phyloP scores from a whole-genome alignment of 2,888 invertebrate species.

The Epinotia ramella region DNA sequence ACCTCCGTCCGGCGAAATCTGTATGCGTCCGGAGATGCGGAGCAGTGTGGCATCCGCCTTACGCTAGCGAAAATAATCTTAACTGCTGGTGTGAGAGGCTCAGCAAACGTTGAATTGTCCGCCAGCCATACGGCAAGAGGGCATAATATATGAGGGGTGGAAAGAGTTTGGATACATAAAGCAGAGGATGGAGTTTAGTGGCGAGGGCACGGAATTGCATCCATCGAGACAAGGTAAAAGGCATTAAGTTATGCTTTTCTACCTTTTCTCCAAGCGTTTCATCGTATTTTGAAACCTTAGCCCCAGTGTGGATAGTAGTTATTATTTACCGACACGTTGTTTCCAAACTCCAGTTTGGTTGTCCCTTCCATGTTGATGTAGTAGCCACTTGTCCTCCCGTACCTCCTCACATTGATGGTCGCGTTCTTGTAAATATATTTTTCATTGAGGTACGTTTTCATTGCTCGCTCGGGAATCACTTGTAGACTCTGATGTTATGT shows the following conservation, averaged over 20 bases:
- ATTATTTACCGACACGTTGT: constrained; percentile 28
- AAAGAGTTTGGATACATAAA: too few relatives aligned
- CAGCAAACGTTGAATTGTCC: too few relatives aligned
- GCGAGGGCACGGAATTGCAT: not conserved
- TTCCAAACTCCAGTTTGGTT: constrained; percentile 7
- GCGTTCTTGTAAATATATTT: constrained; percentile 21
- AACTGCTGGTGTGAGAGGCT: too few relatives aligned
- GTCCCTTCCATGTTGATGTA: constrained; percentile 19
- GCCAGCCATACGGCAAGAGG: too few relatives aligned
- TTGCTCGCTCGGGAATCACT: constrained; percentile 33
- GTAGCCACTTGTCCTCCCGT: constrained; percentile 35
- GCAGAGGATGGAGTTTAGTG: too few relatives aligned
- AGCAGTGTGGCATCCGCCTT: too few relatives aligned
- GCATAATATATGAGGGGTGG: too few relatives aligned
- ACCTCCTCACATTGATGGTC: constrained; percentile 12
- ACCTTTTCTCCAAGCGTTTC: not conserved
- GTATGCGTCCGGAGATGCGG: too few relatives aligned
- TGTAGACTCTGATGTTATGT: constrained; percentile 13
- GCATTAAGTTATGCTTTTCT: not conserved
- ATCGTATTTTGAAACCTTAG: not conserved
- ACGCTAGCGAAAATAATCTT: too few relatives aligned
- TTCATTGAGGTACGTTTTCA: constrained; percentile 23
- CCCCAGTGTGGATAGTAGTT: not conserved
- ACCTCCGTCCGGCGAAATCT: too few relatives aligned
- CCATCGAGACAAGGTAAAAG: not conserved